Conservation (phyloP, 2,888 invertebrate genomes). For the Tholera decimalis region DNA sequence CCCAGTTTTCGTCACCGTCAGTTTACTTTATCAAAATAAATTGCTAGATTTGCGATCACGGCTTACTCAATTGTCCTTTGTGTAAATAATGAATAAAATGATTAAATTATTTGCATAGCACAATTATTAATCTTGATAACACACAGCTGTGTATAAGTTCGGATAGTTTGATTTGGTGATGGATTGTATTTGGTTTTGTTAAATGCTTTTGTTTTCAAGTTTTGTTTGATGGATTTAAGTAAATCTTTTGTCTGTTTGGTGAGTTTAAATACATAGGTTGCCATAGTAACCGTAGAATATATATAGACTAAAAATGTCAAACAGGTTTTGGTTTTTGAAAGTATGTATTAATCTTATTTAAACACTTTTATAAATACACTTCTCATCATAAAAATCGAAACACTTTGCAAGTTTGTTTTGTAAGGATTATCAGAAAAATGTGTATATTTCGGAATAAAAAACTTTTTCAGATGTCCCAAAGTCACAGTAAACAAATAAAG, state of each 20-base stretch:
- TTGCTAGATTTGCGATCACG: conserved; percentile 52
- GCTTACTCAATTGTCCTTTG: conserved; percentile 15
- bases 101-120: conserved; percentile 48
- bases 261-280: not conserved
- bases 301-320: too few relatives aligned
- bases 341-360: not conserved
- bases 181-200: conserved; percentile 7
- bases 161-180: conserved; percentile 9
- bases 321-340: not conserved
- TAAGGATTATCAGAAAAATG: too few relatives aligned
- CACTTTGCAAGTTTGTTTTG: too few relatives aligned
- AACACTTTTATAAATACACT: too few relatives aligned
- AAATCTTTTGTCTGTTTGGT: not conserved
- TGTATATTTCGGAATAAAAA: too few relatives aligned
- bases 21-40: conserved; percentile 64
- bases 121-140: conserved; percentile 55
- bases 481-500: too few relatives aligned
- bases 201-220: conserved; percentile 25
- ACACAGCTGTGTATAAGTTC: conserved; percentile 29
- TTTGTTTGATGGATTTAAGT: conserved; percentile 1
- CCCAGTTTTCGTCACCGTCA: conserved; percentile 50
- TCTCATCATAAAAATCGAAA: too few relatives aligned
- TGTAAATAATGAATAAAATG: conserved; percentile 46
- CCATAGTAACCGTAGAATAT: not conserved
- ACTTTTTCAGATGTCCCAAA: too few relatives aligned